Base-by-base conservation (phyloP, 2,797 vertebrate species). In the Podarcis siculus region DNA sequence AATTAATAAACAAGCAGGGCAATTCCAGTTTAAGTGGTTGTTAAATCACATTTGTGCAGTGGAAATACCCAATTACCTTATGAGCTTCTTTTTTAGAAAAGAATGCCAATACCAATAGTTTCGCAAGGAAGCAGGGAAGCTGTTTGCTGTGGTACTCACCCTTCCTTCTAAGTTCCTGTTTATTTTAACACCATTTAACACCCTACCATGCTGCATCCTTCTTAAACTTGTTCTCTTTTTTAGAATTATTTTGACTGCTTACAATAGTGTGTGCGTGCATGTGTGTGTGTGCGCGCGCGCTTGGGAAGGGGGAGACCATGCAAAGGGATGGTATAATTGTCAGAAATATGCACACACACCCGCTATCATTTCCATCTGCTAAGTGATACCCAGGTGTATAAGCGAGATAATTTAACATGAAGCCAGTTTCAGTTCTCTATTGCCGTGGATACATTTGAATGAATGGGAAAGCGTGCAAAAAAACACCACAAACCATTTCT, bases 171-270 rank as follows among this genome's bases (percentile, higher is more conserved):
- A 64, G 89, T 84, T 85, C 35, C 86, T 79, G 85, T 42, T 92
- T 78, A 27, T 91, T 93, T 90, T 89, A 91, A 91, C 90, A 80
- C 32, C 27, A 72, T 49, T 67, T 35, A 64, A 64, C 76, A 49
- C 67, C 89, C 88, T 95, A 83, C 87, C 75, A 87, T 84, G 89
- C 42, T 91, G 84, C 91, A 87, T 78, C 58, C 87, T 87, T 78
- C 87, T 55, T 90, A 83, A 83, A 86, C 90, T 8, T 94, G 93
- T 58, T 77, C 61, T 90, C 92, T n/a, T 91, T 86, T 89, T 64
- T 21, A 66, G 90, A 93, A 87, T 37, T 73, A 37, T 66, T 39
- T 37, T 69, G 82, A 73, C 6, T 93, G 42, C 87, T 27, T 87
- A 89, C 85, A 49, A 19, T 15, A 27, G 8, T 45, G 37, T 21